Evolutionary conservation across 2,113 vertebrate species (phyloP).

Genomic region (Micronycteris hirsuta): DNA sequence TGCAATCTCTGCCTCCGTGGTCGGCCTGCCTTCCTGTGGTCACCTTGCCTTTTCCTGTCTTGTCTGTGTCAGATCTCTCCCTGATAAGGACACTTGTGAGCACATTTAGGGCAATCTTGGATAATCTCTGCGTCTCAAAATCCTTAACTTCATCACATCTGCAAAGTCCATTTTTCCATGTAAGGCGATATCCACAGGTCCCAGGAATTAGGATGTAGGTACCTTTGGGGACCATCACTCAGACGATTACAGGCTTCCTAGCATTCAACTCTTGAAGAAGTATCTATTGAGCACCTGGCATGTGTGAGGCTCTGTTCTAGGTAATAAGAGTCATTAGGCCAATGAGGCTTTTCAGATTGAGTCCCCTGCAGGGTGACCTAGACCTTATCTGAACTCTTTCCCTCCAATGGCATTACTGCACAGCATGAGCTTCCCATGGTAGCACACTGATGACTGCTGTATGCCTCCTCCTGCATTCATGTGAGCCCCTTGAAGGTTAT

Average conservation of each 20-base stretch:
- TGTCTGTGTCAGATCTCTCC: background rate
- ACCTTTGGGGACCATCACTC: background rate
- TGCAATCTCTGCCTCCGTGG: background rate
- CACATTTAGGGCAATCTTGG: background rate
- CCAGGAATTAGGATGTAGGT: background rate
- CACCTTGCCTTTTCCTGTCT: background rate
- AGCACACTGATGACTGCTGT: rapidly evolving
- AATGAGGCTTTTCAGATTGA: background rate
- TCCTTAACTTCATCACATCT: background rate
- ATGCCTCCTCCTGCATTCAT: background rate
- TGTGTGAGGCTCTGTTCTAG: background rate
- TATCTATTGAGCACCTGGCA: background rate
- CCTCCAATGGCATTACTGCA: background rate
- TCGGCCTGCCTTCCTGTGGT: background rate
- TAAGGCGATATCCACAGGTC: background rate
- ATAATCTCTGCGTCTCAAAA: background rate
- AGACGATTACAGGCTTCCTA: background rate
- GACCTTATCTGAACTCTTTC: background rate
- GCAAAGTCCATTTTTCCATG: background rate
- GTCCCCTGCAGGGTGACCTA: background rate
- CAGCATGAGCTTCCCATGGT: rapidly evolving
- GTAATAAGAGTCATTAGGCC: background rate
- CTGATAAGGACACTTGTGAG: too few species aligned
- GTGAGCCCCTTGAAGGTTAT: background rate
- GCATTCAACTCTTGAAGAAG: background rate